A percentile compares a stretch with the other conserved stretches of the same genome.
phyloP scores from a whole-genome alignment of 2,888 invertebrate species.

The Colletes collaris region DNA sequence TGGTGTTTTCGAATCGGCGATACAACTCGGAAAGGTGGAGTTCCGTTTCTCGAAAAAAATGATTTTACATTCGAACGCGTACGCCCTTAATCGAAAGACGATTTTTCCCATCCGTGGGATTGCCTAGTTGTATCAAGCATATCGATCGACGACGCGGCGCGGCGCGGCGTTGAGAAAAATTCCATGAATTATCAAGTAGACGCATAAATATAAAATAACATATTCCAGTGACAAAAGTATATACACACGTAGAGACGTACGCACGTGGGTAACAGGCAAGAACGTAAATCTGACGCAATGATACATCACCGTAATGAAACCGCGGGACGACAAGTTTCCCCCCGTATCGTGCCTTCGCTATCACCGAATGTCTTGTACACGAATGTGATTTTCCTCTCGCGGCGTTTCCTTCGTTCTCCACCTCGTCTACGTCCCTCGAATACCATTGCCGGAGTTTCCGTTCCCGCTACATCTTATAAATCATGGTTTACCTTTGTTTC shows the following conservation, averaged over 20 bases:
- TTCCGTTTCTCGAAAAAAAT: too few relatives aligned
- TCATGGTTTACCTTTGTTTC: constrained; percentile 73
- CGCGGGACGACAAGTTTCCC: constrained; percentile 62
- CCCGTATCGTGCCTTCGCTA: constrained; percentile 9
- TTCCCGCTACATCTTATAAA: constrained; percentile 71
- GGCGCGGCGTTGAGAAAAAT: too few relatives aligned
- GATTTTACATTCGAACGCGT: too few relatives aligned
- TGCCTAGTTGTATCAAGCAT: too few relatives aligned
- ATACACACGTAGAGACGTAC: constrained; percentile 8
- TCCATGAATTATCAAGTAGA: constrained; percentile 39
- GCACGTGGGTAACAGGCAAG: constrained; percentile 11
- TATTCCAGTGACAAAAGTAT: constrained; percentile 10
- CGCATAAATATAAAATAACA: constrained; percentile 74
- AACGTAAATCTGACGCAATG: constrained; percentile 72
- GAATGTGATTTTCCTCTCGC: constrained; percentile 37
- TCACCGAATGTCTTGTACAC: constrained; percentile 15
- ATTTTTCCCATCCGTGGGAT: too few relatives aligned
- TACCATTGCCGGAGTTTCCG: constrained; percentile 59
- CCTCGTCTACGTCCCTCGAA: constrained; percentile 20
- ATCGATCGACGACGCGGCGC: too few relatives aligned
- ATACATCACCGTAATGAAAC: constrained; percentile 78
- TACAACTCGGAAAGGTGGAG: too few relatives aligned
- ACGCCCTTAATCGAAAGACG: too few relatives aligned
- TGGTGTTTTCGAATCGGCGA: too few relatives aligned
- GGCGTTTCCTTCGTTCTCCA: constrained; percentile 25